Conservation (phyloP, 2,888 invertebrate species). For the Lasioglossum figueresi region DNA sequence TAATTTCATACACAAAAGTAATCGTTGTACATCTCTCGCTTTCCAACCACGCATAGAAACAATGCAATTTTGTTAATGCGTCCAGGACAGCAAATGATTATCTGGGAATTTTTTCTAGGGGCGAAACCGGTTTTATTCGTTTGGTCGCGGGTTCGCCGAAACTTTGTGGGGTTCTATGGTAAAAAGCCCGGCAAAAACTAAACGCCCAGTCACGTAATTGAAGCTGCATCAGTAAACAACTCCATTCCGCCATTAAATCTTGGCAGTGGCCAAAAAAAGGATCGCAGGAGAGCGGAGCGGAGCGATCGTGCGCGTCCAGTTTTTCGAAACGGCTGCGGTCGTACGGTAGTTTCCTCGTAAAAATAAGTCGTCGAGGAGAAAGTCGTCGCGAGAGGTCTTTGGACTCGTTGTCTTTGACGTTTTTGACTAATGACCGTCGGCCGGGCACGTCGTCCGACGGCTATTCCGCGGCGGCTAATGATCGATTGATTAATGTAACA, state of each 20-base stretch:
- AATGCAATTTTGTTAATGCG: not conserved
- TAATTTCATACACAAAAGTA: not conserved
- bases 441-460: slow-evolving; percentile 17
- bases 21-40: not conserved
- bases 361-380: slow-evolving; percentile 40
- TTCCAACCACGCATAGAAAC: not conserved
- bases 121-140: not conserved
- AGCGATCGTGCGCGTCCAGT: not conserved
- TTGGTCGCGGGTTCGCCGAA: slow-evolving; percentile 5
- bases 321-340: not conserved
- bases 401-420: slow-evolving; percentile 68
- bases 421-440: slow-evolving; percentile 64
- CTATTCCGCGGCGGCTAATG: slow-evolving; percentile 61
- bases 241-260: slow-evolving; percentile 33
- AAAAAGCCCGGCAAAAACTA: slow-evolving; percentile 1
- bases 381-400: slow-evolving; percentile 28
- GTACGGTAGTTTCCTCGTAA: slow-evolving; percentile 4
- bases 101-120: not conserved
- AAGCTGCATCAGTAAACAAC: not conserved
- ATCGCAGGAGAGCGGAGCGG: not conserved
- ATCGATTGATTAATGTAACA: slow-evolving; percentile 68
- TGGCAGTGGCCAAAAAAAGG: slow-evolving; percentile 14
- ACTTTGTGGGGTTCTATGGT: not conserved
- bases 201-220: slow-evolving; percentile 23
- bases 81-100: not conserved